These are phyloP conservation scores for Aphidius ervi DNA, from an alignment of 1,140 invertebrate species.

Conservation along the genomic window DNA sequence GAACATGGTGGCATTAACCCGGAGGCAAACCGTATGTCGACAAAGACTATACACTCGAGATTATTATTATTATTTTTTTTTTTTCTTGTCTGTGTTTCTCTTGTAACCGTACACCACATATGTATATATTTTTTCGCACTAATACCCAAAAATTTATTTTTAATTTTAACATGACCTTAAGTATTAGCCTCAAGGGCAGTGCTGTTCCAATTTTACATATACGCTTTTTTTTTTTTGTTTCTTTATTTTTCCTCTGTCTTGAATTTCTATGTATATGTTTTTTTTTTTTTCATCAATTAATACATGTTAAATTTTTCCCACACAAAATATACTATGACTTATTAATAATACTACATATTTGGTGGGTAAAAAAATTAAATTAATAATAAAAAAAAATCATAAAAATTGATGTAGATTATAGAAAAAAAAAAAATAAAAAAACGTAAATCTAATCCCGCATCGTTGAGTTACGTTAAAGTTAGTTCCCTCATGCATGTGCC, in stretches of 20 bases:
- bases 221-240: background rate
- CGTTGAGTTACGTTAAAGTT: conserved; percentile 1
- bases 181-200: background rate
- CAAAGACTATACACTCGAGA: background rate
- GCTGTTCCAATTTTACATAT: too few relatives aligned
- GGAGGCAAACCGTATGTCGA: conserved; percentile 28
- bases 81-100: too few relatives aligned
- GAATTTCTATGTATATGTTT: background rate
- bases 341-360: too few relatives aligned
- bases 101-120: too few relatives aligned
- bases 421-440: background rate
- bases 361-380: too few relatives aligned
- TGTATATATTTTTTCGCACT: conserved; percentile 7
- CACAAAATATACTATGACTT: background rate
- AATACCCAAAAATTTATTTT: background rate
- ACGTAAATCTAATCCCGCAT: conserved; percentile 4
- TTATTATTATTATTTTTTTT: too few relatives aligned
- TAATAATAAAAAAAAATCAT: too few relatives aligned
- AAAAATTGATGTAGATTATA: too few relatives aligned
- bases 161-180: background rate
- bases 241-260: background rate
- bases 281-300: background rate
- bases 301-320: background rate
- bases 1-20: conserved; percentile 8
- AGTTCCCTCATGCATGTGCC: background rate